Base-by-base conservation (phyloP, 2,797 vertebrate species). In the Columba guinea region DNA sequence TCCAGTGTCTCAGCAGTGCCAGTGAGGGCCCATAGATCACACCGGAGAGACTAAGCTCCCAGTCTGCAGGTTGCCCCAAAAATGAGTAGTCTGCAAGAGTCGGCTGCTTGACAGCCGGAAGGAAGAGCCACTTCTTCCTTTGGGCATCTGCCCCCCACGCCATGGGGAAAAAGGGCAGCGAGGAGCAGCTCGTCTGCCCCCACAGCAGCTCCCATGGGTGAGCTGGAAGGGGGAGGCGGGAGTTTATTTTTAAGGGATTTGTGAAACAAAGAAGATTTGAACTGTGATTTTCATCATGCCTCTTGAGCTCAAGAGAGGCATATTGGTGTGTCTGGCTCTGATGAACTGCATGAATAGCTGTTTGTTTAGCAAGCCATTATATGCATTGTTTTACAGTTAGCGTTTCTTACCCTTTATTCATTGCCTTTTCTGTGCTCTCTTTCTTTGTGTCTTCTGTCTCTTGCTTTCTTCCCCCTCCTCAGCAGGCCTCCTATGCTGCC, bases 401-500 rank as follows among this genome's bases (percentile, higher is more conserved):
- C 68, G 0, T 91, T 91, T 34, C 85, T 77, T 37, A 18, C 12
- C 81, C 84, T 89, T 55, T 68, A 71, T 82, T 84, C 59, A 74
- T 37, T 73, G 37, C 90, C 94, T 97, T 27, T 92, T 97, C 96
- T 98, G 67, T 97, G 97, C 97, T 97, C 89, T 90, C 94, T 94
- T 95, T 89, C 91, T 87, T 76, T 92, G 71, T 93, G 94, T 94
- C 85, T 87, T 90, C 95, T 96, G 95, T 96, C 92, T 93, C 65
- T 95, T 55, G 78, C 96, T 97, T 78, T 96, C 86, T 95, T 87
- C 85, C 91, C 95, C 28, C 55, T 89, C 94, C 95, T 94, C 97
- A 98, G 97, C 98, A 99, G 99, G 99, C 98, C 97, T 98, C 99
- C 97, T 99, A 98, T 96, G 98, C 98, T 97, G 99, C 99, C 95